Conservation (phyloP, 1,140 invertebrate species). For the Mesaphorura yosii region DNA sequence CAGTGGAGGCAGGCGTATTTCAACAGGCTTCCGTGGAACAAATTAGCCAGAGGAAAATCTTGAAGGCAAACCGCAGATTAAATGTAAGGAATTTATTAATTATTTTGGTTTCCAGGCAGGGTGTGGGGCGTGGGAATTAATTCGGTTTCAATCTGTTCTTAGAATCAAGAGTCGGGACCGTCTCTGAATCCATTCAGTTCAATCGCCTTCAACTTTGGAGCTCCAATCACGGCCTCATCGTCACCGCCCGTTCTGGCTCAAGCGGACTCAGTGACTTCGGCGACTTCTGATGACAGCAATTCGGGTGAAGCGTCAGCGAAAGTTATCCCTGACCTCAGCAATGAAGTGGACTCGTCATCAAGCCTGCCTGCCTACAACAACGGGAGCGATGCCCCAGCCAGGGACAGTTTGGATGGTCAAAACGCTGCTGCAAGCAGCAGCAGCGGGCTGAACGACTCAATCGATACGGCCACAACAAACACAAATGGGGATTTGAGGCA, state of each 20-base stretch:
- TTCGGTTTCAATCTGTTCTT: background rate
- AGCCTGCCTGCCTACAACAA: too few species aligned
- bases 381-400: too few species aligned
- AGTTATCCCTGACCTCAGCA: too few species aligned
- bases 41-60: conserved; percentile 17
- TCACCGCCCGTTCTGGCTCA: background rate
- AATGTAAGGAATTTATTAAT: background rate
- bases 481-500: too few species aligned
- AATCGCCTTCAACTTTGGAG: background rate
- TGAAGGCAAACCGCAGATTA: conserved; percentile 14
- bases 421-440: too few species aligned
- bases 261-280: background rate
- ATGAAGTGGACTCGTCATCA: too few species aligned
- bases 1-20: conserved; percentile 24
- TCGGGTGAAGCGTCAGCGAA: too few species aligned
- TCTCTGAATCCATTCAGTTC: conserved; percentile 5
- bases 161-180: background rate
- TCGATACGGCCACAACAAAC: too few species aligned
- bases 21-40: conserved; percentile 4
- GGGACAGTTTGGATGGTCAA: too few species aligned
- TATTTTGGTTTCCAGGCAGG: background rate
- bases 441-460: too few species aligned
- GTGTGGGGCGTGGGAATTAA: background rate
- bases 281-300: too few species aligned
- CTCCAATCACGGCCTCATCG: background rate